These are phyloP conservation scores for Aphidius gifuensis DNA, from an alignment of 1,140 invertebrate species.

Conservation along the genomic window DNA sequence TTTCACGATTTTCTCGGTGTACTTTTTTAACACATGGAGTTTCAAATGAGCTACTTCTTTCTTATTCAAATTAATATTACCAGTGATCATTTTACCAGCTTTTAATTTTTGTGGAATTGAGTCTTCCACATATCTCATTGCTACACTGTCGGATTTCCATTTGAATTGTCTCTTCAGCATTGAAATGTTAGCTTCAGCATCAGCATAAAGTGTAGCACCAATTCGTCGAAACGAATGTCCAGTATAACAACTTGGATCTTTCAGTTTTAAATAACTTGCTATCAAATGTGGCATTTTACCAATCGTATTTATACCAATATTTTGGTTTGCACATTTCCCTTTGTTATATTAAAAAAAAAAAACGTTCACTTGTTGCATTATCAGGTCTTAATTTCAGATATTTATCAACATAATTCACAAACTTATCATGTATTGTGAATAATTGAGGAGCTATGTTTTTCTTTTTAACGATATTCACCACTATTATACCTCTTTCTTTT, in stretches of 20 bases:
- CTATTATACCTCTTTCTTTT: not conserved
- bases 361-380: not conserved
- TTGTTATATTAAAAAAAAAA: constrained; percentile 13
- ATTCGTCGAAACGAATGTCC: constrained; percentile 15
- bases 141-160: constrained; percentile 4
- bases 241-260: not conserved
- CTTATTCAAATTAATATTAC: too few relatives aligned
- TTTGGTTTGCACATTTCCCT: constrained; percentile 6
- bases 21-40: too few relatives aligned
- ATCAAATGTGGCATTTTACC: constrained; percentile 2
- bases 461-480: not conserved
- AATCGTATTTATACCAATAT: constrained; percentile 11
- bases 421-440: not conserved
- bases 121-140: constrained; percentile 13
- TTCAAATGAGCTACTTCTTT: too few relatives aligned
- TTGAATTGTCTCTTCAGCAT: constrained; percentile 4
- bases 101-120: not conserved
- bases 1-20: too few relatives aligned
- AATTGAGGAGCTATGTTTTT: not conserved
- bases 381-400: not conserved
- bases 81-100: too few relatives aligned
- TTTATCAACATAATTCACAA: not conserved
- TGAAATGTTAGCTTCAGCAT: constrained; percentile 5
- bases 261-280: constrained; percentile 1
- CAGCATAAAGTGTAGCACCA: not conserved